Evolutionary conservation across 2,113 vertebrate genomes (phyloP).

Genomic region (Rynchops niger): DNA sequence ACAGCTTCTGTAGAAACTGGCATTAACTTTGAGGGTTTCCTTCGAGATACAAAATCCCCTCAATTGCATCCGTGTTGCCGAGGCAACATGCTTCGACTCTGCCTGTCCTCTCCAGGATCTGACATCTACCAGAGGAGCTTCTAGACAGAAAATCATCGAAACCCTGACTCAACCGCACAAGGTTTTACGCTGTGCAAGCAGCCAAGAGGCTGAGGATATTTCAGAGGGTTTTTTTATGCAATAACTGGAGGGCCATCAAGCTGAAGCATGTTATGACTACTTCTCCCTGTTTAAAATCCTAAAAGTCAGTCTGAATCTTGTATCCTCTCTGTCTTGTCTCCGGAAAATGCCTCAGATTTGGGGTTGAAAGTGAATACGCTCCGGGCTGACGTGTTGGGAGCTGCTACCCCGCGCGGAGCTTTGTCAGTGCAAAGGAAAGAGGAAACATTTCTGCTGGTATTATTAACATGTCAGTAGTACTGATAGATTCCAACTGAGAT

Average conservation of each 20-base stretch:
- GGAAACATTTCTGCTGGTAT: constrained; percentile 65
- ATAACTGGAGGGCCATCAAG: constrained; percentile 52
- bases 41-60: constrained; percentile 10
- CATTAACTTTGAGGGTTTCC: background rate
- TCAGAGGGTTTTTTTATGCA: background rate
- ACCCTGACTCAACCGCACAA: background rate
- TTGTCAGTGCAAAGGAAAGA: constrained; percentile 48
- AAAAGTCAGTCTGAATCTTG: constrained; percentile 53
- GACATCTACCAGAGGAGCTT: background rate
- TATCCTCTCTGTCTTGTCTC: constrained; percentile 49
- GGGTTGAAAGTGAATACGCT: constrained; percentile 55
- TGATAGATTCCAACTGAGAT: constrained; percentile 68
- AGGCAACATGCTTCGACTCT: background rate
- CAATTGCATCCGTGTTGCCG: background rate
- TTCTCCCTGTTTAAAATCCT: constrained; percentile 43
- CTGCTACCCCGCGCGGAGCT: background rate
- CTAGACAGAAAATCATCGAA: background rate
- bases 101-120: background rate
- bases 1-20: background rate
- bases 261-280: constrained; percentile 49
- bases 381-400: constrained; percentile 21
- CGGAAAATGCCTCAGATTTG: constrained; percentile 44
- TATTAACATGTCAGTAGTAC: constrained; percentile 70
- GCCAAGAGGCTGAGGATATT: constrained; percentile 41
- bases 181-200: background rate